Base-by-base conservation (phyloP, 2,113 vertebrate species). In the Psephotus haematonotus region DNA sequence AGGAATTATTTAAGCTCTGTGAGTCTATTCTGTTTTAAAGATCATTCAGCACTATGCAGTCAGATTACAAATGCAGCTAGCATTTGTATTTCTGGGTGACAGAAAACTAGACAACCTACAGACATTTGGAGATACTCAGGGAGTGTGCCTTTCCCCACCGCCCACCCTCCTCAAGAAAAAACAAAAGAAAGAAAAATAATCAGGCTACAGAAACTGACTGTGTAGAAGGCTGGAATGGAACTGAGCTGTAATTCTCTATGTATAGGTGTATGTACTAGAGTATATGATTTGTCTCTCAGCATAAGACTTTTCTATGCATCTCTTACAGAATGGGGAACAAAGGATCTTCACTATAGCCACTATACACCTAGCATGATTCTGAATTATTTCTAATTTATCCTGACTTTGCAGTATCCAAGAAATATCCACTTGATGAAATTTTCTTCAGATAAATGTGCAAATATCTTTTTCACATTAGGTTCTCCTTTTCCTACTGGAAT, bases 1-100 rank as follows among this genome's bases (percentile, higher is more conserved):
- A 84, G 55, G 62, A 92, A 95, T 96, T 93, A 93, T 84, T 95
- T 87, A 71, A 93, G 65, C 64, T 92, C 60, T 85, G 52, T 89
- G 89, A 71, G 44, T 75, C 44, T 76, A 86, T 86, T 94, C 50
- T 67, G 43, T 59, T 92, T 86, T 85, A 95, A 84, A 92, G 77
- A 93, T 92, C 43, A 70, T 93, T 95, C 82, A 65, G 69, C 33
- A n/a, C 44, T 62, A 37, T 5, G 3, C 43, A 89, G 64, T 64
- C 65, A 64, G 60, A 62, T 88, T 92, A 91, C 12, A 71, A 43
- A 24, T 82, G 47, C 47, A 92, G 65, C 29, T 33, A 91, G 44
- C 50, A 16, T 79, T 81, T 92, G 22, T 84, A 44, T 68, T 84
- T 86, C 77, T 92, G n/a, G 17, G 29, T 79, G 39, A 68, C 0